phyloP scores from a whole-genome alignment of 2,888 invertebrate genomes.

The Mesorhabditis belari region DNA sequence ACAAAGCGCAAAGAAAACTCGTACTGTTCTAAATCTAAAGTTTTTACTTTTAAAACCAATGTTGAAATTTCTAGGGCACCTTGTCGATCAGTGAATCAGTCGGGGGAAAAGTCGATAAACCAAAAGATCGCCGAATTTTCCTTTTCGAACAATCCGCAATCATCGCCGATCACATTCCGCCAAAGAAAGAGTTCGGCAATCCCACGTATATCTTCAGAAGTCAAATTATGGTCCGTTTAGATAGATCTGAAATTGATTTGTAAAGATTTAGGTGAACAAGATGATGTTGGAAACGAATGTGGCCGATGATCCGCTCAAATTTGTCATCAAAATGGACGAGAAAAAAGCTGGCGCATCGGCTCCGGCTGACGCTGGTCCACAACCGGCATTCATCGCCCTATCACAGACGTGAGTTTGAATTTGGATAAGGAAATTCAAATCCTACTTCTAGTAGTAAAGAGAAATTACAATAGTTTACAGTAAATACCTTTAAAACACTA shows the following conservation, averaged over 20 bases:
- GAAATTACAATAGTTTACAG: no score
- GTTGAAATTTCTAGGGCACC: slow-evolving; percentile 53
- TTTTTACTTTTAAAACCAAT: neutral
- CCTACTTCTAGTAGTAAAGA: no score
- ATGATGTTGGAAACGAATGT: slow-evolving; percentile 64
- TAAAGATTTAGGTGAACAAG: slow-evolving; percentile 76
- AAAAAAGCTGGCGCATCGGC: neutral
- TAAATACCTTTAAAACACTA: no score
- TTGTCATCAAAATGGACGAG: slow-evolving; percentile 70
- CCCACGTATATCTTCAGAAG: slow-evolving; percentile 90
- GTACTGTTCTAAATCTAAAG: no score
- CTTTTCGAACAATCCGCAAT: slow-evolving; percentile 95
- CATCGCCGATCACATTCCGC: slow-evolving; percentile 81
- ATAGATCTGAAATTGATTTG: no score
- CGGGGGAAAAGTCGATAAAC: slow-evolving; percentile 58
- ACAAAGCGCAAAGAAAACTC: no score
- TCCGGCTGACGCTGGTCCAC: slow-evolving; percentile 56
- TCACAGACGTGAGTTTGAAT: slow-evolving; percentile 63
- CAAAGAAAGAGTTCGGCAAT: slow-evolving; percentile 76
- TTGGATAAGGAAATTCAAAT: neutral
- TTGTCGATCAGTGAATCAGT: slow-evolving; percentile 55
- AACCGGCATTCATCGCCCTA: slow-evolving; percentile 72
- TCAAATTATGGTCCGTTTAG: slow-evolving; percentile 75
- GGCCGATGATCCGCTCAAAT: slow-evolving; percentile 66
- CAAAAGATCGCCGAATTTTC: slow-evolving; percentile 86